phyloP scores from a whole-genome alignment of 2,888 invertebrate genomes.

The Pycnomerus fuliginosus region DNA sequence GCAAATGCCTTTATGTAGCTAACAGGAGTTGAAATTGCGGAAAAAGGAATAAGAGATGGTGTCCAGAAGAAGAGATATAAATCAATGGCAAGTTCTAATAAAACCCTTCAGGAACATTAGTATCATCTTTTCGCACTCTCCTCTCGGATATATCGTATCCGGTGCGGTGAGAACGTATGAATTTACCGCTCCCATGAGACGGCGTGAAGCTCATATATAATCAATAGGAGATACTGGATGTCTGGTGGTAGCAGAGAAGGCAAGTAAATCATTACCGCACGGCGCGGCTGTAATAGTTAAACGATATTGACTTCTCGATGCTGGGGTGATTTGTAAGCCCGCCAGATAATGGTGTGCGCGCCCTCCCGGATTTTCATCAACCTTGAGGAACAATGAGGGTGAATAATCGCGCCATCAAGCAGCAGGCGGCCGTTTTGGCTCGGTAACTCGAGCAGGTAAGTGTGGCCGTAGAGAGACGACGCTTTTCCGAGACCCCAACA shows the following conservation, averaged over 20 bases:
- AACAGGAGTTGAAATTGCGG: too few species aligned
- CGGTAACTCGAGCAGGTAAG: slow-evolving; percentile 22
- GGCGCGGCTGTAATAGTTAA: slow-evolving; percentile 44
- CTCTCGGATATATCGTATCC: slow-evolving; percentile 33
- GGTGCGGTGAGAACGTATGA: slow-evolving; percentile 36
- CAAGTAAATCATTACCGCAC: slow-evolving; percentile 46
- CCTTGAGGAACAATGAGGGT: slow-evolving; percentile 42
- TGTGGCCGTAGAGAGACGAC: slow-evolving; percentile 8
- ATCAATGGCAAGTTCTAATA: slow-evolving; percentile 32
- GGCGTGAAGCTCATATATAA: slow-evolving; percentile 42
- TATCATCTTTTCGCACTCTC: slow-evolving; percentile 45
- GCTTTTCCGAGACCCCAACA: slow-evolving; percentile 3
- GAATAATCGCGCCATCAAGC: slow-evolving; percentile 42
- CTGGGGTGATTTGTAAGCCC: slow-evolving; percentile 44
- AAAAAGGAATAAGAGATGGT: too few species aligned
- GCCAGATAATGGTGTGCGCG: slow-evolving; percentile 39
- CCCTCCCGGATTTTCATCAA: slow-evolving; percentile 41
- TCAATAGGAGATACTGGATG: slow-evolving; percentile 46
- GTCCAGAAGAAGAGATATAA: slow-evolving; percentile 18
- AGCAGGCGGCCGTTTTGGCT: slow-evolving; percentile 31
- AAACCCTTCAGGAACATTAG: slow-evolving; percentile 40
- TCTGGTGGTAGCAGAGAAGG: slow-evolving; percentile 43
- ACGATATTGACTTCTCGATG: slow-evolving; percentile 48
- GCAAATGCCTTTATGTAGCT: too few species aligned
- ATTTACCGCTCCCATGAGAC: slow-evolving; percentile 43